These are phyloP conservation scores for Cynopterus brachyotis DNA, from an alignment of 2,113 vertebrate species.

Conservation along the genomic window DNA sequence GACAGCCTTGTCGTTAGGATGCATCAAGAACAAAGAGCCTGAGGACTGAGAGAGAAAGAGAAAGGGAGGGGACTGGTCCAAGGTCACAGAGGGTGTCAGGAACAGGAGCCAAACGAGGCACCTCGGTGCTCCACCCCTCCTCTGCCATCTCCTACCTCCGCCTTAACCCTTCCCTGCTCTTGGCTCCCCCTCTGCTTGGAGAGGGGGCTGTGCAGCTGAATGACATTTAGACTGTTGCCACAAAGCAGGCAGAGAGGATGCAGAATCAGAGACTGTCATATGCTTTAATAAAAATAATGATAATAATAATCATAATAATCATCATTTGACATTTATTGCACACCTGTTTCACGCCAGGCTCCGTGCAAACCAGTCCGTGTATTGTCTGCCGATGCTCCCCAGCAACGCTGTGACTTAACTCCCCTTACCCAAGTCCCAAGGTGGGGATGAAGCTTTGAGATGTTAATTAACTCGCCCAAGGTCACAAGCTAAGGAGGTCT, in stretches of 20 bases:
- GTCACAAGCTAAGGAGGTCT: constrained; percentile 18
- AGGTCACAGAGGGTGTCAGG: constrained; percentile 67
- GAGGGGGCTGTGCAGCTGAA: neutral
- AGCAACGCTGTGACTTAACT: neutral
- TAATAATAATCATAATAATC: neutral
- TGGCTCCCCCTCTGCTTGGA: neutral
- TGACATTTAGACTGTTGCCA: neutral
- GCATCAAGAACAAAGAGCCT: constrained; percentile 55
- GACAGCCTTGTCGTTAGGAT: neutral
- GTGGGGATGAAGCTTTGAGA: neutral
- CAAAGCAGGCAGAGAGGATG: neutral
- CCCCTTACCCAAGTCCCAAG: neutral
- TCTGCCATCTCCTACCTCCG: neutral
- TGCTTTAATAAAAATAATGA: neutral
- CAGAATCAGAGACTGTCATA: neutral
- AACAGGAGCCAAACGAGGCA: neutral
- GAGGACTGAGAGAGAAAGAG: neutral
- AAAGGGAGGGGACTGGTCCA: constrained; percentile 20
- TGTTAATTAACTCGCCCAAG: constrained; percentile 19
- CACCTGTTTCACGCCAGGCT: constrained; percentile 19
- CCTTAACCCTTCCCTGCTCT: constrained; percentile 5
- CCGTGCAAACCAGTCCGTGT: neutral
- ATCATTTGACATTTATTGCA: neutral
- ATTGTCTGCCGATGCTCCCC: neutral
- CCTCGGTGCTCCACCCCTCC: neutral